Evolutionary conservation across 2,797 vertebrate genomes (phyloP), one percentile per base, ranked within the genome.

Genomic region (Bucorvus abyssinicus): DNA sequence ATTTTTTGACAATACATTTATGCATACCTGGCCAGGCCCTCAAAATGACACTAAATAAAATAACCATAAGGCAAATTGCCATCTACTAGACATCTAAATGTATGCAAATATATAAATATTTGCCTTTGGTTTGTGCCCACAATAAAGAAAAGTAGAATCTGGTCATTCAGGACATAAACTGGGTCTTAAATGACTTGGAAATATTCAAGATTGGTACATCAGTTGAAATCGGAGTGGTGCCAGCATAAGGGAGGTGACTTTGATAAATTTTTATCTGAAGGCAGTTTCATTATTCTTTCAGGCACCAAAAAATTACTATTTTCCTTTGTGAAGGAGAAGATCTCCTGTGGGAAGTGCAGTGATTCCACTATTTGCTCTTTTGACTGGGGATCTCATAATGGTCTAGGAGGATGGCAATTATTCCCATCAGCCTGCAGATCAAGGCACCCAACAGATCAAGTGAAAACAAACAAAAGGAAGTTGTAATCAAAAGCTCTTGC

Each of bases 401-500:
- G 79, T 87, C 78, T 89, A 94, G 93, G 95, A 97, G 93, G 95
- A 94, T 2, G 15, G 90, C 86, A 95, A 95, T 95, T 96, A 90
- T 92, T 93, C 78, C 84, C 30, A 12, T 83, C 93, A 96, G 84
- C 57, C 83, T 82, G 52, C 30, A 81, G 92, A 96, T 92, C 93
- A 92, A 94, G 92, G 78, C 68, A 95, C 47, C 69, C 74, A 60
- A n/a, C 57, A 92, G 90, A 95, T 84, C 88, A 78, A 94, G 55
- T 69, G 84, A 96, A 96, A 96, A 95, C 91, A 96, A 96, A 95
- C 90, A 96, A 81, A 95, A 95, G 53, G 78, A 93, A 94, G 71
- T 74, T 36, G 50, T 45, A 95, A 95, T 92, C 81, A 93, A 94
- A 94, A 94, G 81, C 65, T 77, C 20, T 80, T 74, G 71, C 88